Evolutionary conservation across 2,113 vertebrate species (phyloP).

Genomic region (Sakesphorus luctuosus): DNA sequence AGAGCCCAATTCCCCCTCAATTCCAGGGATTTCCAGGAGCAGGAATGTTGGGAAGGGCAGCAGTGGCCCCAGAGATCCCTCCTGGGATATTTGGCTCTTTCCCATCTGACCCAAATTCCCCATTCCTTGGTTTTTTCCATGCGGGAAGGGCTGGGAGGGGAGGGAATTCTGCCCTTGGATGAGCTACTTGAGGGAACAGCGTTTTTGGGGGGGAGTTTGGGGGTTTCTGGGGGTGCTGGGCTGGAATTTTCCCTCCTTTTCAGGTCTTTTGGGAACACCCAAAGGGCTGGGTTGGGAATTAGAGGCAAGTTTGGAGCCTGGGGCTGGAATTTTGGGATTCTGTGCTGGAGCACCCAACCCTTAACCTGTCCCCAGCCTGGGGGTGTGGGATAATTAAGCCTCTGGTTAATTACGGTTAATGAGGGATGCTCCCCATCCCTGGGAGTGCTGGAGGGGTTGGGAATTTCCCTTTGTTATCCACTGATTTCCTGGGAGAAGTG

Average conservation of each 20-base stretch:
- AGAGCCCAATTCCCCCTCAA: not conserved
- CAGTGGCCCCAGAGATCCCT: not conserved
- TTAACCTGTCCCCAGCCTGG: no score
- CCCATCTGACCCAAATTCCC: not conserved
- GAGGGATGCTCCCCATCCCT: not conserved
- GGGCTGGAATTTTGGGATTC: not conserved
- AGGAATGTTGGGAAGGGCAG: not conserved
- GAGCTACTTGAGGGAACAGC: rapidly evolving
- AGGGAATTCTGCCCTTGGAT: not conserved
- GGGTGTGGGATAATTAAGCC: not conserved
- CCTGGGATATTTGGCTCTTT: not conserved
- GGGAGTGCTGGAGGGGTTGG: not conserved
- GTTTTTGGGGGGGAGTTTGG: rapidly evolving
- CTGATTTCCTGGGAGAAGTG: not conserved
- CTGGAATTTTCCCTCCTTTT: not conserved
- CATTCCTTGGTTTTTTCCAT: not conserved
- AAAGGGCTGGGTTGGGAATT: rapidly evolving
- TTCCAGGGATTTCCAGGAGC: not conserved
- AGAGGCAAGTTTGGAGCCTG: not conserved
- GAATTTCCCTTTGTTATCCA: not conserved
- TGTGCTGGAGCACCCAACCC: no score
- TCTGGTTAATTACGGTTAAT: not conserved
- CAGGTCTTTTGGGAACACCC: rapidly evolving
- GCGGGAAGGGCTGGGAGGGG: rapidly evolving
- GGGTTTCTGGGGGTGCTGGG: not conserved